Evolutionary conservation across 1,140 invertebrate genomes (phyloP), one percentile per base, ranked within the genome.

Genomic region (Drosophila eugracilis): DNA sequence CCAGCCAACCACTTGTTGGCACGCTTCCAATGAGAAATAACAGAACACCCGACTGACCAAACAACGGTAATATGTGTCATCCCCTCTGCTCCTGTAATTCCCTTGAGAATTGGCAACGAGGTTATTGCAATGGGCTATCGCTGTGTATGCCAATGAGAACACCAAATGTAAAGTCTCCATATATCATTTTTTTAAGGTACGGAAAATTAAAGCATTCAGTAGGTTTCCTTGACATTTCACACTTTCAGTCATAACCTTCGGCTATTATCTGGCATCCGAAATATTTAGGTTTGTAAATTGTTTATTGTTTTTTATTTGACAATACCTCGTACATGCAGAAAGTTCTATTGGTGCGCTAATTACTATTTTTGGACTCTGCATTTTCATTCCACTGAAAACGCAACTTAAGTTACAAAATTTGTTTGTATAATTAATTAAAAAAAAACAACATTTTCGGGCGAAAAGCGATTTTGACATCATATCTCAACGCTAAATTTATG

Each of bases 1-100:
- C 21, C 49, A n/a, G 57, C 70, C 34, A 74, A 85, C 81, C 81
- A 85, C 81, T 85, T 85, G 81, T 85, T 85, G 81, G 81, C 81
- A 81, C 30, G 14, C 55, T 45, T 81, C 81, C 81, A 85, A 85
- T 62, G 53, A 55, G 37, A 78, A 32, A 53, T 30, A 47, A 22
- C 32, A 39, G 21, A 48, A 22, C 37, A 39, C 37, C 39, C 34
- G 47, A 45, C 50, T 42, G 26, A 24, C 21, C 17, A 49, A 32
- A 30, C 66, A 57, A 52, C 52, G 41, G 30, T 39, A 63, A 36
- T 37, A 22, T 45, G 60, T 83, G 62, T 72, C 66, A 72, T 50
- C 67, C 65, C 5, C 28, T 7, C 1, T 17, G 26, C 34, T 21
- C 15, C 37, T 21, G 22, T 4, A 39, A 21, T 5, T 37, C 24